Conservation (phyloP, 2,797 vertebrate species). For the Rhynchotus rufescens region DNA sequence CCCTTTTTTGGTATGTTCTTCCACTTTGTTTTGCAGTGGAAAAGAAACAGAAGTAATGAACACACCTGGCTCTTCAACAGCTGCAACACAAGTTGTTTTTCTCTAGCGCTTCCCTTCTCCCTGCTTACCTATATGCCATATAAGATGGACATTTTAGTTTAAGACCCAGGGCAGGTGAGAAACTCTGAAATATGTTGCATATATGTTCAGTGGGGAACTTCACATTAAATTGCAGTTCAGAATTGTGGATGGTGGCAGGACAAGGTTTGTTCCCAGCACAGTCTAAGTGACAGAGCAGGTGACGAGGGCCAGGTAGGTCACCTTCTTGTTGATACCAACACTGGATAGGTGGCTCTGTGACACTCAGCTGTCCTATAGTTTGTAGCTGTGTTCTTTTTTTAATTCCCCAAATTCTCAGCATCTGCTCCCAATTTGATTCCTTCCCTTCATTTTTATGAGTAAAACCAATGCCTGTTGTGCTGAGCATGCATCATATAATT, state of each 20-base stretch:
- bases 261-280: neutral
- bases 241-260: neutral
- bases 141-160: neutral
- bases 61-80: neutral
- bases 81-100: neutral
- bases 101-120: neutral
- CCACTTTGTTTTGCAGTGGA: neutral
- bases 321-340: neutral
- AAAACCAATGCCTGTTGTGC: neutral
- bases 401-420: neutral
- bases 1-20: neutral
- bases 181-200: neutral
- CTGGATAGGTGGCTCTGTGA: neutral
- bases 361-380: neutral
- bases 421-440: neutral
- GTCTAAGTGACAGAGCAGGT: neutral
- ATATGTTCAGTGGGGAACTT: neutral
- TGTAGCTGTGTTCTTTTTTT: neutral
- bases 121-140: neutral
- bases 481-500: neutral
- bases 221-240: neutral
- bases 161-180: neutral
- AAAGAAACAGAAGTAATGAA: neutral
- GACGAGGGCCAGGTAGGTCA: neutral
- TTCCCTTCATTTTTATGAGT: neutral